Evolutionary conservation across 2,113 vertebrate genomes (phyloP).

Genomic region (Phoenicopterus ruber): DNA sequence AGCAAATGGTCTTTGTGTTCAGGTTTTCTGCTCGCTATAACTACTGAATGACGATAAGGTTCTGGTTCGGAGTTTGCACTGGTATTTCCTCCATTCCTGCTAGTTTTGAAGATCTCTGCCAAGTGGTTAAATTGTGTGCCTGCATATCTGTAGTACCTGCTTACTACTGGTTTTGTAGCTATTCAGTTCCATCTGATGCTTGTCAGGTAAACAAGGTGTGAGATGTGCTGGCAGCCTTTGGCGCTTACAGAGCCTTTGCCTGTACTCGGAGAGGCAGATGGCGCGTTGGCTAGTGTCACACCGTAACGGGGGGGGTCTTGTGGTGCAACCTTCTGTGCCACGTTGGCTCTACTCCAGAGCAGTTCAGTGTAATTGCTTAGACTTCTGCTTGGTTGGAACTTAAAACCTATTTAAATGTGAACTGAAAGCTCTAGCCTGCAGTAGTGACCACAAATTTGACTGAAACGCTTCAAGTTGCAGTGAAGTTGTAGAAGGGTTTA

Average conservation of each 20-base stretch:
- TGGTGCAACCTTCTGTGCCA: not conserved
- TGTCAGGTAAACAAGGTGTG: not conserved
- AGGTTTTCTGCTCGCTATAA: slow-evolving; percentile 25
- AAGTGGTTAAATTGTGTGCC: not conserved
- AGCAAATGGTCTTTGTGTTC: slow-evolving; percentile 16
- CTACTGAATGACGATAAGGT: slow-evolving; percentile 33
- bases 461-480: not conserved
- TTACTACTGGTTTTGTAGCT: not conserved
- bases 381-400: not conserved
- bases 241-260: not conserved
- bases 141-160: not conserved
- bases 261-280: not conserved
- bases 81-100: slow-evolving; percentile 9
- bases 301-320: rapidly evolving
- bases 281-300: not conserved
- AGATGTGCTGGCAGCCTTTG: not conserved
- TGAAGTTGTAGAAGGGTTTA: not conserved
- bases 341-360: not conserved
- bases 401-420: not conserved
- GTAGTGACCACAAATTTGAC: not conserved
- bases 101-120: not conserved
- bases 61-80: not conserved
- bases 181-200: not conserved
- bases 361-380: not conserved
- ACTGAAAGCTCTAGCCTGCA: not conserved